These are phyloP conservation scores for Tachina fera DNA, from an alignment of 2,888 invertebrate genomes.

Conservation along the genomic window DNA sequence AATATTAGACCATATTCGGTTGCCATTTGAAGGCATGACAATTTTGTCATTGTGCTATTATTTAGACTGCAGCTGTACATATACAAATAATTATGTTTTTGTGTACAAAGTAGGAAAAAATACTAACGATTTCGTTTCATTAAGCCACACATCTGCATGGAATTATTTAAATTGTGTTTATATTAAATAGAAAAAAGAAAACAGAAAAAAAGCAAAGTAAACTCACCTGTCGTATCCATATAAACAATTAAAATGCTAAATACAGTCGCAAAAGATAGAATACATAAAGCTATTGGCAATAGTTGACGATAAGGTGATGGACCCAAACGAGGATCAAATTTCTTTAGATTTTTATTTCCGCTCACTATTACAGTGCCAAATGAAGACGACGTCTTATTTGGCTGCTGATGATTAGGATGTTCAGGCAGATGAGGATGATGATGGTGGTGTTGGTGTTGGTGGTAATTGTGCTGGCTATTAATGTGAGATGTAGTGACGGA, in stretches of 20 bases:
- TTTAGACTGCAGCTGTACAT: no score
- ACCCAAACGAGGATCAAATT: conserved; percentile 81
- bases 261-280: conserved; percentile 91
- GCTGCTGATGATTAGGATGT: conserved; percentile 56
- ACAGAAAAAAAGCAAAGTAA: conserved; percentile 23
- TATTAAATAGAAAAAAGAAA: neutral
- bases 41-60: no score
- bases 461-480: conserved; percentile 70
- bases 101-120: neutral
- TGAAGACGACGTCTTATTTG: conserved; percentile 68
- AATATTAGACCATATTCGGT: no score
- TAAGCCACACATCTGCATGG: neutral
- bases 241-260: conserved; percentile 91
- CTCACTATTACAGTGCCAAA: conserved; percentile 54
- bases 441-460: conserved; percentile 71
- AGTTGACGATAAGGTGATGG: conserved; percentile 83
- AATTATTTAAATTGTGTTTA: neutral
- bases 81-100: no score
- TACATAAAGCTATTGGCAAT: conserved; percentile 88
- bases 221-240: conserved; percentile 91
- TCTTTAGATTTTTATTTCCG: conserved; percentile 81
- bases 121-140: neutral
- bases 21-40: no score
- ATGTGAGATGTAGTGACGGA: conserved; percentile 67
- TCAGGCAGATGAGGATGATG: conserved; percentile 73